Conservation (phyloP, 2,113 vertebrate genomes). For the Paramormyrops kingsleyae region DNA sequence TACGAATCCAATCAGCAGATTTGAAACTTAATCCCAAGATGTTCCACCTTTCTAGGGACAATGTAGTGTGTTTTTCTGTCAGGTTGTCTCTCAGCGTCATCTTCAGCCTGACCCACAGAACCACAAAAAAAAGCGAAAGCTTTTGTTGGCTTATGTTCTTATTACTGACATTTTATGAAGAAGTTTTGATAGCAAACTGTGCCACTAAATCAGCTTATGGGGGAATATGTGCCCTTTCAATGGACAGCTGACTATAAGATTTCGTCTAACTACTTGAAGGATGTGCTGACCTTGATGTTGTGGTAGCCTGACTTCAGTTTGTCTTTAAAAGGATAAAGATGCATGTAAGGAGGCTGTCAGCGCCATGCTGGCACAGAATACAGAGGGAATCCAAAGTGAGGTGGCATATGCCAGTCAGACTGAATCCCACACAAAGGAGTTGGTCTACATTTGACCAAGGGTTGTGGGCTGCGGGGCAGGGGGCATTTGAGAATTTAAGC, state of each 20-base stretch:
- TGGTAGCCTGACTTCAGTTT: not conserved
- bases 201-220: not conserved
- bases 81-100: not conserved
- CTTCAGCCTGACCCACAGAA: not conserved
- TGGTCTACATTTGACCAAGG: constrained; percentile 24
- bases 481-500: not conserved
- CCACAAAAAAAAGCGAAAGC: not conserved
- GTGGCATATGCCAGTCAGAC: not conserved
- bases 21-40: not conserved
- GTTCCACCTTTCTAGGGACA: not conserved
- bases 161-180: not conserved
- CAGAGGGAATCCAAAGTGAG: not conserved
- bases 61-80: not conserved
- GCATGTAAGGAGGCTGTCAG: not conserved
- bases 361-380: not conserved
- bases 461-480: constrained; percentile 19
- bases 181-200: not conserved
- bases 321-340: not conserved
- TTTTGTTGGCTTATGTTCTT: not conserved
- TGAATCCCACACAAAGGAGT: not conserved
- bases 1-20: not conserved
- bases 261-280: not conserved
- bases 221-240: not conserved
- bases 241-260: not conserved
- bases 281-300: not conserved